A percentile compares a stretch with the other conserved stretches of the same genome.
Evolutionary conservation across 2,797 vertebrate genomes (phyloP).

Genomic region (Hephaestus fuliginosus): DNA sequence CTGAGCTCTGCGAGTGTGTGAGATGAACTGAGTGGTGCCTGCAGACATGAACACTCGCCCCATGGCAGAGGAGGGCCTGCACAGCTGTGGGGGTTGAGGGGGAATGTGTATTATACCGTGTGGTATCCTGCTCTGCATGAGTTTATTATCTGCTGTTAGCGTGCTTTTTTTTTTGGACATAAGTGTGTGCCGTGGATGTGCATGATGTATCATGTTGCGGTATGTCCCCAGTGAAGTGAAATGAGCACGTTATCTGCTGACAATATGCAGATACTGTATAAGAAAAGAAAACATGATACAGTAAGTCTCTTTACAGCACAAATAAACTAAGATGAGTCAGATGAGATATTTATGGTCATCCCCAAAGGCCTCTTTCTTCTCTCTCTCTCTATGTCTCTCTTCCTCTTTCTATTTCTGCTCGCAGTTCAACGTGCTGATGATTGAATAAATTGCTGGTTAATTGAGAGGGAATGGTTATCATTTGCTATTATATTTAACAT

Average conservation of each 20-base stretch:
- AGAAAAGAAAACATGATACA: constrained; percentile 55
- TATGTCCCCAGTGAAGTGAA: constrained; percentile 29
- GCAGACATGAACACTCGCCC: constrained; percentile 38
- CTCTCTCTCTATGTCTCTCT: constrained; percentile 50
- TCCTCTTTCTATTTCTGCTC: constrained; percentile 51
- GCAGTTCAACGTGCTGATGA: constrained; percentile 54
- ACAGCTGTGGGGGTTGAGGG: constrained; percentile 24
- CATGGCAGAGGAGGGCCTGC: constrained; percentile 29
- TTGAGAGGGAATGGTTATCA: constrained; percentile 62
- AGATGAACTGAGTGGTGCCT: constrained; percentile 40
- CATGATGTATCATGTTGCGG: constrained; percentile 8
- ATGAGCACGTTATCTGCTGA: constrained; percentile 27
- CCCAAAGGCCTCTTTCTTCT: constrained; percentile 69
- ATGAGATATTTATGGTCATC: constrained; percentile 80
- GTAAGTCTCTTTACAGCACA: constrained; percentile 75
- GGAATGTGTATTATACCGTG: constrained; percentile 8
- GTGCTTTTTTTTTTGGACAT: constrained; percentile 28
- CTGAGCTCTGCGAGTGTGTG: constrained; percentile 51
- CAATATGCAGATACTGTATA: constrained; percentile 34
- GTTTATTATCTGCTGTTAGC: constrained; percentile 12
- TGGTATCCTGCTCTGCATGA: constrained; percentile 8
- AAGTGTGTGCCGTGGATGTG: constrained; percentile 4
- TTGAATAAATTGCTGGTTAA: constrained; percentile 72
- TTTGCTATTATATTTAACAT: constrained; percentile 68
- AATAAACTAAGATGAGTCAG: constrained; percentile 83